Evolutionary conservation across 1,140 invertebrate species (phyloP).

Genomic region (Diuraphis noxia): DNA sequence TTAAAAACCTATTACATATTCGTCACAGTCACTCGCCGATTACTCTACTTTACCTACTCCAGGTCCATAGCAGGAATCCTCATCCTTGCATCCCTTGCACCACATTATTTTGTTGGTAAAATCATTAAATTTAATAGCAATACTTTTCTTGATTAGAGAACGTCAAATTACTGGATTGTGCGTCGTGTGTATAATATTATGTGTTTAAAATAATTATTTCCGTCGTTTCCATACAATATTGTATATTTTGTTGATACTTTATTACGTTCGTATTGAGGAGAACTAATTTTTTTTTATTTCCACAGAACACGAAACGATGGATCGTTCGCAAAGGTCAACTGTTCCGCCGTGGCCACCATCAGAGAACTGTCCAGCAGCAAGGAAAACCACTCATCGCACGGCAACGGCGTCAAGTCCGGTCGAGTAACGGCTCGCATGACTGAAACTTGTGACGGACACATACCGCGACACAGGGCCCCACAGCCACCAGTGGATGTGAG

Average conservation of each 20-base stretch:
- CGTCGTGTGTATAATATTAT: background rate
- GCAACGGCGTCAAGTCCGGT: background rate
- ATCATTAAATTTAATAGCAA: background rate
- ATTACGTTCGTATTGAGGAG: too few species aligned
- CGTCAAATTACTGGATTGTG: background rate
- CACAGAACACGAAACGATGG: conserved; percentile 41
- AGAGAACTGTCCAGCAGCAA: conserved; percentile 38
- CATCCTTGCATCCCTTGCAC: background rate
- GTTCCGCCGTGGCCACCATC: conserved; percentile 31
- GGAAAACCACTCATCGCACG: background rate
- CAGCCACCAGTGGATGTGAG: conserved; percentile 32
- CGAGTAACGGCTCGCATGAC: conserved; percentile 28
- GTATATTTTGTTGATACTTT: too few species aligned
- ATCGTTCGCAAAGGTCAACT: conserved; percentile 29
- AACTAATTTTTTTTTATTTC: background rate
- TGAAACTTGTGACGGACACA: conserved; percentile 36
- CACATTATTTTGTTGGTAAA: background rate
- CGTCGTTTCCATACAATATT: background rate
- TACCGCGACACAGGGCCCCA: conserved; percentile 11
- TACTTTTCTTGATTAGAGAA: background rate
- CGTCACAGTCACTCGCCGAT: too few species aligned
- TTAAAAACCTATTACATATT: too few species aligned
- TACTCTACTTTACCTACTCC: too few species aligned
- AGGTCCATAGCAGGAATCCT: too few species aligned
- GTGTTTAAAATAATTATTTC: background rate